Base-by-base conservation (phyloP, 2,888 invertebrate species). In the Lordiphosa andalusiaca region DNA sequence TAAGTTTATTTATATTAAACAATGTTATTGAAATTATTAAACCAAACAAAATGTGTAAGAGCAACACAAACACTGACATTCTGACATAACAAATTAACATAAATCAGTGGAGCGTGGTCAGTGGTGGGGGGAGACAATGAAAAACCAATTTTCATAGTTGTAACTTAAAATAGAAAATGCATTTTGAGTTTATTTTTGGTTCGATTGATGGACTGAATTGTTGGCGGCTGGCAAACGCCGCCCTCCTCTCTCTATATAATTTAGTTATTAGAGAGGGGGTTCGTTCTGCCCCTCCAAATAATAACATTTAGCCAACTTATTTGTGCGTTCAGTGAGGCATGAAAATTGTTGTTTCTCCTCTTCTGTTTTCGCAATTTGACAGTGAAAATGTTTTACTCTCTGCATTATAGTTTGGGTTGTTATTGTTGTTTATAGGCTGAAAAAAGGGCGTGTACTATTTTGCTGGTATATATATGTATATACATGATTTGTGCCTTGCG, bases 61-160 rank as follows among this genome's bases (percentile, higher is more conserved):
- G 35, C 16, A 46, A 51, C 39, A 55, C 40, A 38, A 49, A 44
- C 40, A 69, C 33, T 30, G 9, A 12, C 59, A 63, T 60, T 64
- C 81, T 81, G 77, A 84, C 73, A 71, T 67, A 62, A 54, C 59
- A 80, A 84, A 80, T 73, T 84, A 84, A 84, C 82, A 80, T 85
- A 85, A 80, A 85, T 77, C 85, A 85, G 71, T 69, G 64, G 56
- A 73, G 77, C 82, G 71, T 85, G 81, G 30, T 30, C 73, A 13
- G 42, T 7, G 2, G 16, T n/a, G 16, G 16, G 16, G 42, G 9
- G 13, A 16, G 10, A 13, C 40, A 55, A 57, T 58, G 50, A 39
- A 72, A 72, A 62, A 39, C 73, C 54, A 63, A 74, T 65, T 70
- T 49, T 58, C 42, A 41, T 58, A 55, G 42, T 62, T 38, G 36